Conservation (phyloP, 64 coral and sea anemone genomes). For the Pocillopora damicornis region DNA sequence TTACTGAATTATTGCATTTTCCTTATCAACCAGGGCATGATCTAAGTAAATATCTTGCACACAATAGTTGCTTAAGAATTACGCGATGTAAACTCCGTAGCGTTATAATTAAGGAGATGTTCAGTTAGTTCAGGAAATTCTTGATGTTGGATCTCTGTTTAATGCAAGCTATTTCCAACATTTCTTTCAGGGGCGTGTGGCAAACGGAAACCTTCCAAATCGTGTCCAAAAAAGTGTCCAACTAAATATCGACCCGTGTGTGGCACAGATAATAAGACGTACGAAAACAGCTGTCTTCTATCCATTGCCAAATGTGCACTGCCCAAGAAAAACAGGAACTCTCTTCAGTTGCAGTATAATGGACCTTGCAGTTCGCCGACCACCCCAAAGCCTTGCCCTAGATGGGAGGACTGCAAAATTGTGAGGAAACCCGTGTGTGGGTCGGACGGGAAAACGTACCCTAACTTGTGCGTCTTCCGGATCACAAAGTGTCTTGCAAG, state of each 20-base stretch:
- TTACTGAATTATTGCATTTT: too few species aligned
- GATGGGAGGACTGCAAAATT: constrained; percentile 53
- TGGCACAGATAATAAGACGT: constrained; percentile 62
- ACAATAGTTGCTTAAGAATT: too few species aligned
- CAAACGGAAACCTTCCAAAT: constrained; percentile 38
- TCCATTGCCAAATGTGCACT: constrained; percentile 63
- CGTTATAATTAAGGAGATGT: too few species aligned
- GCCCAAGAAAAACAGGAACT: constrained; percentile 53
- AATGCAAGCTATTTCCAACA: neutral
- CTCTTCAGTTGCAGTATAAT: constrained; percentile 38
- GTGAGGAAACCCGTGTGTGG: constrained; percentile 60
- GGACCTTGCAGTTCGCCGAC: constrained; percentile 31
- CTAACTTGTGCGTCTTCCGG: constrained; percentile 65
- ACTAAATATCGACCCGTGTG: constrained; percentile 51
- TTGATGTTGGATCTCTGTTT: too few species aligned
- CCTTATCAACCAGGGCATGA: too few species aligned
- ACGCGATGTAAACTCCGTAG: too few species aligned
- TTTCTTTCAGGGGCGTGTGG: constrained; percentile 60
- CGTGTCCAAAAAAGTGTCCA: constrained; percentile 64
- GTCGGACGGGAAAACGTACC: constrained; percentile 69
- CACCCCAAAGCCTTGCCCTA: constrained; percentile 66
- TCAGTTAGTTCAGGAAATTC: too few species aligned
- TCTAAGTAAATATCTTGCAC: too few species aligned
- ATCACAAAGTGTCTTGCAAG: constrained; percentile 55
- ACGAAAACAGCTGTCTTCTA: constrained; percentile 71